Percentiles rank a stretch among this genome's conserved stretches.
phyloP scores from a whole-genome alignment of 2,888 invertebrate species.

The Ceratothoa steindachneri region DNA sequence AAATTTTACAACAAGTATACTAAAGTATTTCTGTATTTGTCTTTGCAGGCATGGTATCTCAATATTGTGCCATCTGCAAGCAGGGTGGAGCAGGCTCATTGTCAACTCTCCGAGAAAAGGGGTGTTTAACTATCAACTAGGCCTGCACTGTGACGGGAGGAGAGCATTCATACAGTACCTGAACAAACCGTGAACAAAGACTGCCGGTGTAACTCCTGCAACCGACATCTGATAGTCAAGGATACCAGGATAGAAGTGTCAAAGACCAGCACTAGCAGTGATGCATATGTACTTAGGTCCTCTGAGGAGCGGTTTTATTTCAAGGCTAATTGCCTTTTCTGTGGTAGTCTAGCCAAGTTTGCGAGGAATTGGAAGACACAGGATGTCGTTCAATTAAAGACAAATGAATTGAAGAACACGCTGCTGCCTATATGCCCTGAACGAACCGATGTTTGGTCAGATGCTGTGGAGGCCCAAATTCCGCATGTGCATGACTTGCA shows the following conservation, averaged over 20 bases:
- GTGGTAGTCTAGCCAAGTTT: conserved; percentile 14
- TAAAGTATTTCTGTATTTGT: no score
- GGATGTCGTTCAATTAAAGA: conserved; percentile 13
- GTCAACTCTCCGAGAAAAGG: no score
- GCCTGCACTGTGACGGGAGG: no score
- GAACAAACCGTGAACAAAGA: not conserved
- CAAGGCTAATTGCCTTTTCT: conserved; percentile 9
- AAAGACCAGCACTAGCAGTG: not conserved
- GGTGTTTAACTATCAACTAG: no score
- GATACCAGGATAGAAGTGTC: not conserved
- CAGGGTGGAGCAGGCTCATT: no score
- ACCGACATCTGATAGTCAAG: conserved; percentile 13
- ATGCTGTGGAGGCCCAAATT: conserved; percentile 15
- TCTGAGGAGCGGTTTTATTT: conserved; percentile 3
- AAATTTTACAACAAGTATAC: no score
- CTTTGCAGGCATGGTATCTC: no score
- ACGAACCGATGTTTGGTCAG: conserved; percentile 16
- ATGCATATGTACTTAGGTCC: not conserved
- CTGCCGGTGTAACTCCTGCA: conserved; percentile 6
- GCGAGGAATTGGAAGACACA: not conserved
- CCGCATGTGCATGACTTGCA: conserved; percentile 18
- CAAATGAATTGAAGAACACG: conserved; percentile 11
- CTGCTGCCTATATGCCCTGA: conserved; percentile 11
- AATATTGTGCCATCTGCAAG: no score
- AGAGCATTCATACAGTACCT: conserved; percentile 1